Evolutionary conservation across 2,113 vertebrate species (phyloP), one percentile per base, ranked within the genome.

Genomic region (Hippocampus mohnikei): DNA sequence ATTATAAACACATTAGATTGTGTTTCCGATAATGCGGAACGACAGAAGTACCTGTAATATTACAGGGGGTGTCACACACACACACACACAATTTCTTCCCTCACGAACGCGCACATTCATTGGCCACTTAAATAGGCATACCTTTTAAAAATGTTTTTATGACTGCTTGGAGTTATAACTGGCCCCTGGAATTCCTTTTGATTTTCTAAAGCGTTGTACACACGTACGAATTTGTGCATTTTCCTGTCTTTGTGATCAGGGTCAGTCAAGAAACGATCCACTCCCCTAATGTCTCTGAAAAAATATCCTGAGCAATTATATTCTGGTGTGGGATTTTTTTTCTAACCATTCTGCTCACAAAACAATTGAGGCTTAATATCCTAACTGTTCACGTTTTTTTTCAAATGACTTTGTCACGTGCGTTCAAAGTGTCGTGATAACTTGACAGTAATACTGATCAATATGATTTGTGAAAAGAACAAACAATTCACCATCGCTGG

Each of bases 1-100:
- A 90, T 90, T 89, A 90, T 87, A 90, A 89, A 90, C 86, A 84
- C 79, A 89, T 90, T 88, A 89, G 78, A 80, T 67, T 86, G 72
- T 72, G 78, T 79, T 84, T 75, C 75, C 76, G 72, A 79, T 81
- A 87, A 87, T 66, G 83, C 79, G 77, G 84, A 80, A 74, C 84
- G 85, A 86, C 85, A 88, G 71, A 84, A 82, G 82, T 83, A 85
- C 74, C 73, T 78, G 73, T 66, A 27, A 71, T 13, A 67, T 41
- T 68, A 70, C 46, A 16, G 15, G 18, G 27, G 73, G 21, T 46
- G 75, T 44, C 68, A 63, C 41, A 74, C 56, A 62, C 56, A 55
- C 68, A 63, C 41, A 74, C 56, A 62, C 56, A 55, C 59, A n/a
- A 21, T 13, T 63, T 23, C 40, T 41, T 25, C n/a, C 63, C 6